phyloP scores from a whole-genome alignment of 2,888 invertebrate species.

The Acleris sparsana region DNA sequence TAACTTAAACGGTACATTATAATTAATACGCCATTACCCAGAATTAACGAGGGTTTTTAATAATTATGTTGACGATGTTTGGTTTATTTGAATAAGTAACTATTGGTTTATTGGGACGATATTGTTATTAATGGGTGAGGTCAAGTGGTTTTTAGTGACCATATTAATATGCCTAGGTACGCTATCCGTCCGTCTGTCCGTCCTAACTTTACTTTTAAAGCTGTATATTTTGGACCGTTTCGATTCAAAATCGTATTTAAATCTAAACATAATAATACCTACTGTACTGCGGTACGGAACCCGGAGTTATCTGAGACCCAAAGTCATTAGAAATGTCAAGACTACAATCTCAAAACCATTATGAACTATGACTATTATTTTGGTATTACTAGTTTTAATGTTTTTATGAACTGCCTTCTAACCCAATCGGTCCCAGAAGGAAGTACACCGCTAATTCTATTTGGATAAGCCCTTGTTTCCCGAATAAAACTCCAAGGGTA shows the following conservation, averaged over 20 bases:
- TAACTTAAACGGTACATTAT: constrained; percentile 30
- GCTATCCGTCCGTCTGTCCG: too few relatives aligned
- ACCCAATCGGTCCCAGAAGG: not conserved
- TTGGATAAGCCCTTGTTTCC: constrained; percentile 32
- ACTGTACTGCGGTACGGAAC: too few relatives aligned
- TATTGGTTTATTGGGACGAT: not conserved
- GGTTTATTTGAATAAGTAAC: not conserved
- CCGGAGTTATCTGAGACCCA: too few relatives aligned
- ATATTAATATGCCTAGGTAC: too few relatives aligned
- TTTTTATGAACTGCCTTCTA: not conserved
- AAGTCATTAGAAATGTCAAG: too few relatives aligned
- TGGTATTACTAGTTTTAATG: not conserved
- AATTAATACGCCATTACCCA: constrained; percentile 30
- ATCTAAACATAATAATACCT: too few relatives aligned
- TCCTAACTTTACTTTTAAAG: too few relatives aligned
- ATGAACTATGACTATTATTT: too few relatives aligned
- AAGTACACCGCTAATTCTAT: constrained; percentile 18
- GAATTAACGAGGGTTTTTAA: constrained; percentile 13
- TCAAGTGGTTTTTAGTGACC: too few relatives aligned
- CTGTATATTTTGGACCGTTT: too few relatives aligned
- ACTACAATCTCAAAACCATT: too few relatives aligned
- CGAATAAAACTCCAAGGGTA: constrained; percentile 30
- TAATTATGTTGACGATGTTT: not conserved
- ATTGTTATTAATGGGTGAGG: not conserved
- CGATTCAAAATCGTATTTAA: too few relatives aligned